Evolutionary conservation across 2,113 vertebrate genomes (phyloP), one percentile per base, ranked within the genome.

Genomic region (Ornithorhynchus anatinus): DNA sequence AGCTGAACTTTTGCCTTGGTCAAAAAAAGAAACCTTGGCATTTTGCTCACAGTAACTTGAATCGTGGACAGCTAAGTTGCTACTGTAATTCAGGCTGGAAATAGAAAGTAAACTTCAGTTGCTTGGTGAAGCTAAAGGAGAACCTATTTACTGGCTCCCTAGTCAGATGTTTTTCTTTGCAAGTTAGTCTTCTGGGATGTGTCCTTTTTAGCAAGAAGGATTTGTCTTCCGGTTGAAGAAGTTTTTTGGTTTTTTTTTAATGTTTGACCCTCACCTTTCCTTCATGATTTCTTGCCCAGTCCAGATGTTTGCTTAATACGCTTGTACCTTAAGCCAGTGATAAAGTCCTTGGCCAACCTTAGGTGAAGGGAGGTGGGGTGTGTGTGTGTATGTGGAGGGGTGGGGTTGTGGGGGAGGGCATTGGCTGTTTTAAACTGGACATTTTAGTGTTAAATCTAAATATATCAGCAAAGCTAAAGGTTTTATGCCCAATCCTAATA

Each of bases 341-440:
- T 85, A 79, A 75, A 69, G 59, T 36, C 68, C 73, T 59, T 39
- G 53, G 57, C 14, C 64, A 19, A 23, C 47, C 20, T 77, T 67
- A 77, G 75, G n/a, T n/a, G n/a, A n/a, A n/a, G n/a, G n/a, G n/a
- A n/a, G n/a, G n/a, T n/a, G n/a, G n/a, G n/a, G n/a, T n/a, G n/a
- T n/a, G n/a, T n/a, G n/a, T n/a, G n/a, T n/a, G n/a, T n/a, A n/a
- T n/a, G n/a, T n/a, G n/a, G n/a, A n/a, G n/a, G n/a, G n/a, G n/a
- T n/a, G n/a, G n/a, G n/a, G n/a, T n/a, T n/a, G n/a, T n/a, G n/a
- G n/a, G n/a, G n/a, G n/a, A n/a, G n/a, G n/a, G n/a, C n/a, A n/a
- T n/a, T n/a, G n/a, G n/a, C n/a, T n/a, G 36, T 44, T 75, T n/a
- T n/a, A n/a, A n/a, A n/a, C n/a, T n/a, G n/a, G n/a, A n/a, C n/a